Base-by-base conservation (phyloP, 2,888 invertebrate genomes). In the Cerastis rubricosa region DNA sequence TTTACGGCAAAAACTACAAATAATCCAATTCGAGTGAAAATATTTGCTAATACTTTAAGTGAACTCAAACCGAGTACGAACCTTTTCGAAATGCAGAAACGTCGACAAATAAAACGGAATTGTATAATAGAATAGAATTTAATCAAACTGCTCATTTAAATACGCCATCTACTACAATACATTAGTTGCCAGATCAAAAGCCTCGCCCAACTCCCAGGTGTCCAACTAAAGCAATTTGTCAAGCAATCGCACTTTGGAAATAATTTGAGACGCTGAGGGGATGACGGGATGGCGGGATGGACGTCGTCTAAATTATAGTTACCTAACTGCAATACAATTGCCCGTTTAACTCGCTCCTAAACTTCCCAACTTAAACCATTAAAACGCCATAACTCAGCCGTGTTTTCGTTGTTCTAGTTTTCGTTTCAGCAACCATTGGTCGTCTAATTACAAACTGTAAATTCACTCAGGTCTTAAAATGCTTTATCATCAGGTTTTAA, bases 251-350 rank as follows among this genome's bases (percentile, higher is more conserved):
- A 84, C 73, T 88, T 84, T 25, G 71, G 71, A 77, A 85, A 85
- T 85, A 87, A 87, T 88, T 85, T 76, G 82, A 81, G 86, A 83
- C 83, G 83, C 70, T 84, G 80, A 71, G 74, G 73, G 76, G 86
- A 85, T 84, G 75, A 71, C 76, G 71, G 74, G 87, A 85, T 84
- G 86, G 78, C 73, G 74, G 78, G 87, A 86, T 84, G 86, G 81
- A 84, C 81, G 83, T 76, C 85, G 74, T 88, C 83, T 89, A 87
- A 90, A 90, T 92, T 90, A 91, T 91, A 87, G 89, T 90, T 90
- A 85, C 85, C 87, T 89, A 92, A 93, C 90, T 91, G 88, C 89
- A 86, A 89, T 91, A 90, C 91, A 92, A 92, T 90, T 83, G 89
- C 86, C 85, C 86, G 87, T 88, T 90, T 84, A 89, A 87, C 82